Base-by-base conservation (phyloP, 2,888 invertebrate genomes). In the Venustoraphidia nigricollis region DNA sequence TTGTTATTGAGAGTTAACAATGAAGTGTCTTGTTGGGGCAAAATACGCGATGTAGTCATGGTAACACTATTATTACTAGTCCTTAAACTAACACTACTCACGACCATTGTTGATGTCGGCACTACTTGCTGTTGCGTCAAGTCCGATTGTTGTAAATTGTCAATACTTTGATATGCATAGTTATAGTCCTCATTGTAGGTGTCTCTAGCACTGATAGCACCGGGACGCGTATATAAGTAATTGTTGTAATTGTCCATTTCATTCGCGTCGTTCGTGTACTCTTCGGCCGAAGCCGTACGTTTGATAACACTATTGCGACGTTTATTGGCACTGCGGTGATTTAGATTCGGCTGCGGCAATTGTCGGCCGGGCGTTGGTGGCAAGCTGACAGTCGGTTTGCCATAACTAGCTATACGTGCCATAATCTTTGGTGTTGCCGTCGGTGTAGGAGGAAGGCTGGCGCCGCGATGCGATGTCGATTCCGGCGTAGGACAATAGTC, bases 131-230 rank as follows among this genome's bases (percentile, higher is more conserved):
- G 59, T 27, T 27, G 27, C 27, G 27, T 27, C 27, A 27, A 27
- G 5, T 27, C 60, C 11, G 55, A 58, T 47, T 61, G 58, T 27
- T 71, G 70, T 55, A 77, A 64, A 64, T 77, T 80, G 64, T 80
- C 81, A 58, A 74, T 75, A 66, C 79, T 80, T 58, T 75, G 73
- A 68, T 81, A 81, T 64, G 79, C 79, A 64, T 79, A 77, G 64
- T 79, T 81, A 61, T 80, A 80, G 65, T 81, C 77, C 61, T 81
- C 79, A 63, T 79, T 79, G 64, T 79, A 81, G 50, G 60, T 62
- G 47, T 66, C 63, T 41, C 59, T 58, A 40, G 66, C 66, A 53
- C 66, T 67, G 45, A 63, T 55, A 9, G 66, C 64, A 45, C 65
- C 67, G 17, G 61, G 57, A 49, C 66, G 57, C 45, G 59, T 57